Conservation (phyloP, 2,888 invertebrate species). For the Invenusta paracnida region DNA sequence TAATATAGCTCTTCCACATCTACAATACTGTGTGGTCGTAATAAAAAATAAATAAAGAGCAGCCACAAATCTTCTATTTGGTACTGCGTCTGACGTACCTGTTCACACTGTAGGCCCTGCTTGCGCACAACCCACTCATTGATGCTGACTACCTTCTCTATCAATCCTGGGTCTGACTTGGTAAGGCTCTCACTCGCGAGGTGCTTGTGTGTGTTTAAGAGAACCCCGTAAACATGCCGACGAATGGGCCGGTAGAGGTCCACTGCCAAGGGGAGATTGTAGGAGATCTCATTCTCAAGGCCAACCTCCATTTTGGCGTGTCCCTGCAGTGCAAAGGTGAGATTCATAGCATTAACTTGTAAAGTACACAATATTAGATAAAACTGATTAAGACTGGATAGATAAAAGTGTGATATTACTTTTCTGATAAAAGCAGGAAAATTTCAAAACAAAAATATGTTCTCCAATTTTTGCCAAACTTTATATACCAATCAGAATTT, state of each 20-base stretch:
- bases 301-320: conserved; percentile 69
- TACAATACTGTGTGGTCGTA: too few relatives aligned
- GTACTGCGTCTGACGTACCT: conserved; percentile 64
- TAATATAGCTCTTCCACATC: too few relatives aligned
- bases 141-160: conserved; percentile 9
- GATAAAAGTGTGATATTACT: too few relatives aligned
- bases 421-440: too few relatives aligned
- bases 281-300: conserved; percentile 77
- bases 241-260: conserved; percentile 76
- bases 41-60: too few relatives aligned
- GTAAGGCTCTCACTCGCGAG: background rate
- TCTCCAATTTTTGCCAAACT: too few relatives aligned
- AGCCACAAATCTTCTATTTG: too few relatives aligned
- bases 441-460: too few relatives aligned
- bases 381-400: background rate
- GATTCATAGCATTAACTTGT: background rate
- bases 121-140: conserved; percentile 51
- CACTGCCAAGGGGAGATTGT: conserved; percentile 77
- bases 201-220: conserved; percentile 61
- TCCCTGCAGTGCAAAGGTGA: conserved; percentile 54
- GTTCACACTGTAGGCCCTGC: conserved; percentile 4
- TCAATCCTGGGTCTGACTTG: conserved; percentile 44
- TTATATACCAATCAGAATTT: too few relatives aligned
- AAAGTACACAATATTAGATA: background rate
- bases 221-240: conserved; percentile 80